Base-by-base conservation (phyloP, 2,888 invertebrate genomes). In the Oscheius sp. region DNA sequence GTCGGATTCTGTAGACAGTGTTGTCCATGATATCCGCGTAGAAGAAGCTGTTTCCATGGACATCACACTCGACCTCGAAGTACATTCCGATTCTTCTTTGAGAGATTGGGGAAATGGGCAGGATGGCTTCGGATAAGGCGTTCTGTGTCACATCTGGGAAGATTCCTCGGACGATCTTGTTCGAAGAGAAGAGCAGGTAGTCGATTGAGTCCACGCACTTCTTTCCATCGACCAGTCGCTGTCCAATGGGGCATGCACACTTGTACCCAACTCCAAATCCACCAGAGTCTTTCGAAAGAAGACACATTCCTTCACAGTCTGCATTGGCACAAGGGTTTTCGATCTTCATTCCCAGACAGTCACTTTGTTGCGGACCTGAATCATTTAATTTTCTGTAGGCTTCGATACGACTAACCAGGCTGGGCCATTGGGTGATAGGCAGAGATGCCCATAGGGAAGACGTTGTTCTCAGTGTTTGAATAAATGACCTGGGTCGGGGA, bases 221-320 rank as follows among this genome's bases (percentile, higher is more conserved):
- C 50, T 84, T 86, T 7, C 87, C 88, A 57, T 88, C 87, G 13
- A 88, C 82, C n/a, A 88, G 79, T 58, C 85, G 86, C 79, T 82
- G 84, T 50, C 96, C 95, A 90, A 97, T 96, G 0, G 98, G 97
- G 90, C 99, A 99, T 1, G 94, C 94, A 89, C 99, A 99, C 9
- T 88, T 84, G 76, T 81, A 85, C 4, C 87, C 88, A 35, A 89
- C 86, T 2, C 85, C 86, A 74, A 92, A 94, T 21, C 93, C 94
- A 47, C 89, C 86, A 29, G 90, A 90, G 50, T 91, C 91, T 21
- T 96, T 95, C 0, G 95, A 93, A 48, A 99, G 93, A 29, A 99
- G 91, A 89, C 98, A 98, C 35, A 98, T 92, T 91, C 97, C 96
- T 0, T 96, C 85, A 70, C 88, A 88, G 63, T 87, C 88, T 21